Base-by-base conservation (phyloP, 2,113 vertebrate genomes). In the Damaliscus lunatus region DNA sequence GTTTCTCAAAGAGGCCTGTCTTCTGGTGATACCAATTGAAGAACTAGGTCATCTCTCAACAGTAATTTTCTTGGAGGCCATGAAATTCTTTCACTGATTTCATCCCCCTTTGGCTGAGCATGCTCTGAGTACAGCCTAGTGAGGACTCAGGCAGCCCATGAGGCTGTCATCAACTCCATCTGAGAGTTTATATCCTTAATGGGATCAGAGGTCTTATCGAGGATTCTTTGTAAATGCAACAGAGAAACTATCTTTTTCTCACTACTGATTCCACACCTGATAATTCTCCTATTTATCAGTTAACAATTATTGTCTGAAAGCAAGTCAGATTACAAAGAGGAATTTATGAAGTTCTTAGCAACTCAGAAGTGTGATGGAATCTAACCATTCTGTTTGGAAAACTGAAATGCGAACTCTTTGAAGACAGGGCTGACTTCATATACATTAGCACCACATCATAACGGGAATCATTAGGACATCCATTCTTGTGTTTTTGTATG, bases 181-280 rank as follows among this genome's bases (percentile, higher is more conserved):
- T 98, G 98, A 98, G 98, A 99, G 98, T 99, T 99, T 99, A 99
- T 97, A 99, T 98, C 98, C 97, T 98, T 99, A 99, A 99, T 98
- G 98, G 98, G 98, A 98, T 99, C 98, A 99, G 99, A 99, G 99
- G 98, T 99, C 98, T 98, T 98, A 98, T 98, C 85, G 93, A 98
- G 71, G 93, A 98, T 98, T 98, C 98, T 98, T 98, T 91, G 0
- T 98, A 99, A 98, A 98, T 97, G 97, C 98, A 98, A 98, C 93
- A 98, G 98, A 98, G 91, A 98, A 98, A 98, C 98, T 97, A 98
- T 98, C 98, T 98, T 97, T 97, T 98, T 98, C 97, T 98, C 98
- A 96, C 97, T 97, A 98, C 98, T 91, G 98, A 98, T 97, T 99
- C 98, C 97, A 98, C 96, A 98, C 97, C 98, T 99, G 99, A 98